Evolutionary conservation across 2,888 invertebrate species (phyloP), one percentile per base, ranked within the genome.

Genomic region (Steinernema carpocapsae): DNA sequence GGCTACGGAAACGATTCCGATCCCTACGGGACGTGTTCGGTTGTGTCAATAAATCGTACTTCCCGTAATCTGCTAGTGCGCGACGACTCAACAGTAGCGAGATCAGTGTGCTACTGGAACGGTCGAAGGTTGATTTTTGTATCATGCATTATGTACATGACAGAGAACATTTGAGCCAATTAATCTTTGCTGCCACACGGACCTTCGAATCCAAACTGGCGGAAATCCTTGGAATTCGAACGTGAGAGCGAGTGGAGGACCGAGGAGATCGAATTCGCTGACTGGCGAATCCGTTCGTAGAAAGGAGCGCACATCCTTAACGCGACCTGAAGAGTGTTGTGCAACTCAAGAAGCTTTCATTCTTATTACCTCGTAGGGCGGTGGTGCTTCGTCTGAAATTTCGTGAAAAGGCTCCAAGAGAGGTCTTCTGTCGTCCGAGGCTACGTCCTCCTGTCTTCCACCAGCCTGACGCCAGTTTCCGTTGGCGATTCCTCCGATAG

Each of bases 291-390:
- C 6, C 85, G 78, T 71, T 85, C 81, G 78, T 85, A 85, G 26
- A 88, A 72, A 22, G 88, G 88, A 72, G 87, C 86, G 78, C 87
- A 86, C 82, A 88, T 87, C 83, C 90, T 91, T 43, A 92, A 88
- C 0, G 92, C 92, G 82, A 92, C 91, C 85, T 92, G 24, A 51
- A 24, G 37, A 32, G 45, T 12, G 29, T 29, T 48, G n/a, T 43
- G 26, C 19, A 7, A 37, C 37, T 37, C 37, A 37, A 10, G 37
- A 37, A 6, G 12, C 48, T 32, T 19, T 14, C 4, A 71, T 32
- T 19, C 6, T n/a, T 2, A 46, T 7, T 45, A 84, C 85, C 76
- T 85, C 85, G 75, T 85, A 85, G 0, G 85, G 77, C 1, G 85
- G 85, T 7, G 85, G 85, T 2, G 85, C 84, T 70, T 84, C 84